Percentiles rank a stretch among this genome's conserved stretches.
Conservation (phyloP, 2,888 invertebrate species). For the Stegana nigrithorax region DNA sequence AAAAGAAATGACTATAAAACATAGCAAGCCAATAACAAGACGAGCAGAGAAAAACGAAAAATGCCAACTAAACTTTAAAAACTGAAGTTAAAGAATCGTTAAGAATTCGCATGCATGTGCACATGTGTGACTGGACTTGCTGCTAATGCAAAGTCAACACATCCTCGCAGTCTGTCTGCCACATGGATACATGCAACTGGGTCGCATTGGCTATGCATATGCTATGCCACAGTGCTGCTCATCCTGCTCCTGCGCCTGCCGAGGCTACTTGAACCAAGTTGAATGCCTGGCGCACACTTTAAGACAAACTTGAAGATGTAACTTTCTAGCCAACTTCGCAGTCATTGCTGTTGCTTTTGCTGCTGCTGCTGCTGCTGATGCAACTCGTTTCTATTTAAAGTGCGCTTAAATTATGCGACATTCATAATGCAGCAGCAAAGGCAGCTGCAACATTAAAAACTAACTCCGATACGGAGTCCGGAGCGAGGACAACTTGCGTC, state of each 20-base stretch:
- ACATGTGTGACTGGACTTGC: background rate
- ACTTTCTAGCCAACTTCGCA: background rate
- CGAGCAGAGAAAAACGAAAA: background rate
- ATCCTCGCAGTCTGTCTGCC: background rate
- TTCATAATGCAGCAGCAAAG: conserved; percentile 55
- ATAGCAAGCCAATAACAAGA: background rate
- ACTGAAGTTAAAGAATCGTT: conserved; percentile 23
- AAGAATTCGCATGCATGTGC: conserved; percentile 27
- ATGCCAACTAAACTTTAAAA: conserved; percentile 28
- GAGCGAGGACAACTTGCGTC: too few species aligned
- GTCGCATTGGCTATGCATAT: background rate
- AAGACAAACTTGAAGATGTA: background rate
- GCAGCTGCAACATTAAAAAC: too few species aligned
- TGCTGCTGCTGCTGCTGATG: conserved; percentile 8
- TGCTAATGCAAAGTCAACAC: too few species aligned
- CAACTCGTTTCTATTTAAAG: conserved; percentile 23
- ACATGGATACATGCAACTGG: background rate
- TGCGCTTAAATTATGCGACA: conserved; percentile 59
- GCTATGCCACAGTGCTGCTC: background rate
- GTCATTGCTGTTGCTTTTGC: background rate
- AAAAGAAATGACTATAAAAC: background rate
- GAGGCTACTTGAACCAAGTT: conserved; percentile 6
- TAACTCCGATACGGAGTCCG: too few species aligned
- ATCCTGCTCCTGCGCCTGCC: background rate
- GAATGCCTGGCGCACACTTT: background rate